Conservation (phyloP, 1,140 invertebrate genomes). For the Drosophila dunni region DNA sequence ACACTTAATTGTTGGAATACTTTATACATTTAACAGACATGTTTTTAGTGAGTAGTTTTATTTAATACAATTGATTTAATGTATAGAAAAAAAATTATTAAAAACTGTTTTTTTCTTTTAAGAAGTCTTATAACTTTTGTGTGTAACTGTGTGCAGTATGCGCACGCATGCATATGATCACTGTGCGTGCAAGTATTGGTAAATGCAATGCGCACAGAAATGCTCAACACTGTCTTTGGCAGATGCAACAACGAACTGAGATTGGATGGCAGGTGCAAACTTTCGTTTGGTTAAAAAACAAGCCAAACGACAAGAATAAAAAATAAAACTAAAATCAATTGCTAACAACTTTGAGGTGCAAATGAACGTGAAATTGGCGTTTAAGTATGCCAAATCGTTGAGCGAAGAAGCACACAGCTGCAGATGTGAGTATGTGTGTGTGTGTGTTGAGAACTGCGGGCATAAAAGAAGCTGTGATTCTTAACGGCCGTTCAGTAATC, state of each 20-base stretch:
- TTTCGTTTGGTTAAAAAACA: too few species aligned
- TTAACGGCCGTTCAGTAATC: slow-evolving; percentile 7
- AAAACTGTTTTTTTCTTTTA: too few species aligned
- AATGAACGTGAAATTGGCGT: not conserved
- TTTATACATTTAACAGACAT: too few species aligned
- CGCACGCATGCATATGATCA: slow-evolving; percentile 4
- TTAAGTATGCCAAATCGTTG: slow-evolving; percentile 4
- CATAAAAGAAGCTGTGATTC: slow-evolving; percentile 37
- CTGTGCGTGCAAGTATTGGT: not conserved
- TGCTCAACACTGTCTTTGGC: slow-evolving; percentile 7
- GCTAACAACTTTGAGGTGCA: slow-evolving; percentile 10
- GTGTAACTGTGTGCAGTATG: too few species aligned
- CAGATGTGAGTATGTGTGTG: not conserved
- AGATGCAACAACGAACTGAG: not conserved
- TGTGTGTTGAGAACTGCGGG: not conserved
- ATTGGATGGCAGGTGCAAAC: slow-evolving; percentile 25
- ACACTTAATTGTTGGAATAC: too few species aligned
- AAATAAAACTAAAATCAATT: slow-evolving; percentile 2
- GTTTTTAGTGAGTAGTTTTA: too few species aligned
- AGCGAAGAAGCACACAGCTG: not conserved
- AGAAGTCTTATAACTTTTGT: too few species aligned
- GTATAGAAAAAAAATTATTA: too few species aligned
- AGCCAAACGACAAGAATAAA: not conserved
- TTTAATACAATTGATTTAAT: too few species aligned
- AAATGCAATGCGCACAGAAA: slow-evolving; percentile 4